Conservation (phyloP, 2,797 vertebrate genomes). For the Leptoclinus maculatus region DNA sequence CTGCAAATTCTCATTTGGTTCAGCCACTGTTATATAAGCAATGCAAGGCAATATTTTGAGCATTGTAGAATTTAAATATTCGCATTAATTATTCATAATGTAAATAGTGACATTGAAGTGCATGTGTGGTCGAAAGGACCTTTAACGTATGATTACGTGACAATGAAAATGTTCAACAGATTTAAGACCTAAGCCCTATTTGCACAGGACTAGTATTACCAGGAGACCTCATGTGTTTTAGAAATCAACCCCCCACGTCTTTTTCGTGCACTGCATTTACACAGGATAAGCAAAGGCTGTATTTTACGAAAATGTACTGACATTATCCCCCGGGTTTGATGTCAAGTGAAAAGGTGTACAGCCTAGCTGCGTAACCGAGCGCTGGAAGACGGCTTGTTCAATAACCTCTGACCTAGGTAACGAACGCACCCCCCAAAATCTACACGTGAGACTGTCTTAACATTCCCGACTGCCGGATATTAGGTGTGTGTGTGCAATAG, state of each 20-base stretch:
- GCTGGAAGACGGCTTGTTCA: no score
- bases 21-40: slow-evolving; percentile 1
- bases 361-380: no score
- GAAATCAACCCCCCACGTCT: not conserved
- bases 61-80: not conserved
- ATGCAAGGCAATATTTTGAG: not conserved
- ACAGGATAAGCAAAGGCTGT: not conserved
- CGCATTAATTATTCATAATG: not conserved
- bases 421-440: no score
- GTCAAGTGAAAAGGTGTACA: no score
- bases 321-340: no score
- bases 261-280: not conserved
- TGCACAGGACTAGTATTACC: not conserved
- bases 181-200: not conserved
- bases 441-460: no score
- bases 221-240: not conserved
- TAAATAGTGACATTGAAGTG: not conserved
- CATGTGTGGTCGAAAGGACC: not conserved
- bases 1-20: not conserved
- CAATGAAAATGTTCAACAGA: not conserved
- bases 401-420: no score
- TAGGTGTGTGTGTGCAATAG: no score
- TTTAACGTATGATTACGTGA: not conserved
- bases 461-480: no score
- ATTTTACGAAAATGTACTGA: no score